Evolutionary conservation across 2,888 invertebrate species (phyloP).

Genomic region (Boloria selene): DNA sequence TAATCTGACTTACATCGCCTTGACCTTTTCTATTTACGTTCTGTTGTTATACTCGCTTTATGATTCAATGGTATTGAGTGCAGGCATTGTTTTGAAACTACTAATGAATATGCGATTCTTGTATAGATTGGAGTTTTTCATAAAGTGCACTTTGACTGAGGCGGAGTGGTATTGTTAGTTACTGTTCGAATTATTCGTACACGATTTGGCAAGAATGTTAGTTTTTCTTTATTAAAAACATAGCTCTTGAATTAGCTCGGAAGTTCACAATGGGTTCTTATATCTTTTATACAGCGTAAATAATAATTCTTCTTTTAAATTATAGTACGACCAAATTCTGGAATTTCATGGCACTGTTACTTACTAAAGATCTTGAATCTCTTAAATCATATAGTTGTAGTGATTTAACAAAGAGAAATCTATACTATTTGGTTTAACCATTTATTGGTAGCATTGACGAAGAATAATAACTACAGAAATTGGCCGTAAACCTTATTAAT

Average conservation of each 20-base stretch:
- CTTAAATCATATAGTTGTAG: too few species aligned
- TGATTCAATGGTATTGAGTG: conserved; percentile 29
- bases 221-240: neutral
- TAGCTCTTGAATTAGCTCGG: neutral
- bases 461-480: neutral
- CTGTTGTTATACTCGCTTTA: conserved; percentile 13
- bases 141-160: conserved; percentile 6
- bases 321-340: too few species aligned
- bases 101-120: conserved; percentile 22
- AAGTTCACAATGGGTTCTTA: too few species aligned
- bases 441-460: neutral
- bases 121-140: conserved; percentile 16
- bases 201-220: neutral
- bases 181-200: neutral
- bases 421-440: neutral
- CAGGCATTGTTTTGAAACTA: conserved; percentile 29
- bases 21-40: conserved; percentile 13
- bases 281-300: too few species aligned
- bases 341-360: too few species aligned
- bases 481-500: conserved; percentile 17
- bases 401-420: neutral
- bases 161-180: conserved; percentile 7
- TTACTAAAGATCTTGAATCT: too few species aligned
- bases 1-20: too few species aligned
- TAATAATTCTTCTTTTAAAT: too few species aligned